Base-by-base conservation (phyloP, 2,797 vertebrate species). In the Carcharodon carcharias region DNA sequence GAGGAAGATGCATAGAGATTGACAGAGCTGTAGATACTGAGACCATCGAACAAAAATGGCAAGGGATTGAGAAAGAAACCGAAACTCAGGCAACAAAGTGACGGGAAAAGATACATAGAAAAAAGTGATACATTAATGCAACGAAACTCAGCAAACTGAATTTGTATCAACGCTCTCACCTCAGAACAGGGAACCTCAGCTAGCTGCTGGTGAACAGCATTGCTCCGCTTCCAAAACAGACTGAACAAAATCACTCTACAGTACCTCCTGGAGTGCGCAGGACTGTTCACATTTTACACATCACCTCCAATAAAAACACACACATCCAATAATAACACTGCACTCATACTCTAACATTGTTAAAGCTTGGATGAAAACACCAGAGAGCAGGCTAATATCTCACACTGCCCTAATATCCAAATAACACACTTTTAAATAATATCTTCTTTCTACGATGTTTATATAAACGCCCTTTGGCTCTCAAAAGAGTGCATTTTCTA, bases 11-110 rank as follows among this genome's bases (percentile, higher is more conserved):
- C 56, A n/a, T n/a, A 96, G 28, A 96, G 56, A 31, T 21, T 58
- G 65, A 92, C 69, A 63, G 96, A 69, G 87, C 95, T 71, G 88
- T 65, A 92, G 14, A 82, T 88, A n/a, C 80, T 96, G 58, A 65
- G n/a, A 31, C 16, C 14, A 40, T 40, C 28, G 96, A 54, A 67
- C 80, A 95, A 58, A 89, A 87, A 96, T 58, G 69, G n/a, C 9
- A 45, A 80, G 45, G 80, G 28, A 77, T 26, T 12, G 31, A 1
- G 63, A 71, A 65, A n/a, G 28, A n/a, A n/a, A n/a, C n/a, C n/a
- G 71, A 87, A 65, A 65, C 23, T n/a, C 12, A 85, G 12, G 6
- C n/a, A 26, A 80, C n/a, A 65, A 87, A 96, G 82, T 87, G 21
- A 11, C 61, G 16, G n/a, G 26, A 67, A 63, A 16, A n/a, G 6